Evolutionary conservation across 2,113 vertebrate species (phyloP), one percentile per base, ranked within the genome.

Genomic region (Cololabis saira): DNA sequence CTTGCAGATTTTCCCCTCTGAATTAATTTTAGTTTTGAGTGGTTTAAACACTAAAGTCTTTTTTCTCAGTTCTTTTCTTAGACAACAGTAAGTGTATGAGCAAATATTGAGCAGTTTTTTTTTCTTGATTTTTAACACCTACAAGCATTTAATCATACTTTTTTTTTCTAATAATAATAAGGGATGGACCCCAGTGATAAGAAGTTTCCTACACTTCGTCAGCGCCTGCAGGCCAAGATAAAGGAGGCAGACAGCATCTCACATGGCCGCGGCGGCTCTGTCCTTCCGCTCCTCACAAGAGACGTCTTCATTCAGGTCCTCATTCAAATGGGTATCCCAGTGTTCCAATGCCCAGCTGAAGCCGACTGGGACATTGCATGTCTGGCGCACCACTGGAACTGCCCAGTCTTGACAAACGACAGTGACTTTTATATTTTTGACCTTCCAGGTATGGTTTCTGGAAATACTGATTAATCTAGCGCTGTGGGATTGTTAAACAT

Each of bases 401-500:
- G 97, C 42, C 96, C 97, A 0, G 93, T 99, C 14, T 87, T 99
- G 48, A 94, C 94, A 2, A 95, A 93, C 1, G 98, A 99, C 76
- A 99, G 97, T 70, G 98, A 99, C 81, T 99, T 99, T 78, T 99
- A 90, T 78, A 93, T 97, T 60, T 99, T 97, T 86, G 94, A 97
- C 64, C 85, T 99, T 63, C 90, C 90, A 71, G 92, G 86, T 85
- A 94, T 94, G 80, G 13, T 0, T 16, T 62, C 0, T 93, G 1
- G 14, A 13, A 47, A 27, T 27, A 27, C 24, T 27, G 24, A 27
- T 2, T 27, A 27, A 27, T 27, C 24, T 27, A 27, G 24, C 2
- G 5, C 43, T 11, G n/a, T 33, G 56, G 37, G 37, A 12, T 47
- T 51, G 5, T 48, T 41, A 67, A 30, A 67, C 4, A 12, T 18